These are phyloP conservation scores for Tauraco hartlaubi DNA, from an alignment of 2,797 vertebrate genomes.

Conservation along the genomic window DNA sequence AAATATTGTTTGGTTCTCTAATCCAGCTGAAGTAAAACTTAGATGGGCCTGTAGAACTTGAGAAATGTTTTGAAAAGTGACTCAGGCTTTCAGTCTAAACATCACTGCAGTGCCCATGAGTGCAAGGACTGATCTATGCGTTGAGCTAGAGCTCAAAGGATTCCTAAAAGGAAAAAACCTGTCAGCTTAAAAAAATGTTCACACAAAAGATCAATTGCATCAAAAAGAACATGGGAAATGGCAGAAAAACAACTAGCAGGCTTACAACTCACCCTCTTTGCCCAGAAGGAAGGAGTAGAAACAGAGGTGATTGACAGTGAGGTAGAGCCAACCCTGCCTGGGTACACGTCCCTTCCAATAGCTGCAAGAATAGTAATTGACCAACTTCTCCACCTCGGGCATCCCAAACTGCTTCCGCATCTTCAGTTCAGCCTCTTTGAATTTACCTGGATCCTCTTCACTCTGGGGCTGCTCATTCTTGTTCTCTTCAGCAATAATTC, in stretches of 20 bases:
- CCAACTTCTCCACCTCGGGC: constrained; percentile 96
- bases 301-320: constrained; percentile 95
- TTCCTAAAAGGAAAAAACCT: background rate
- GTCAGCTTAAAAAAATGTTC: background rate
- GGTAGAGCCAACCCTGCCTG: constrained; percentile 96
- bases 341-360: constrained; percentile 97
- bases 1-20: background rate
- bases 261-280: constrained; percentile 88
- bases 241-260: background rate
- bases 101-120: background rate
- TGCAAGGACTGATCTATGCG: background rate
- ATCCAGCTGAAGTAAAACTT: background rate
- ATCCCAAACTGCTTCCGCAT: constrained; percentile 96
- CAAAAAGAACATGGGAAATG: background rate
- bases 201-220: background rate
- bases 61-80: background rate
- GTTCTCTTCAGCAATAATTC: constrained; percentile 96
- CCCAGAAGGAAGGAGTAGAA: constrained; percentile 97
- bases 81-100: background rate
- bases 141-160: background rate
- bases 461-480: constrained; percentile 87
- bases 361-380: constrained; percentile 98
- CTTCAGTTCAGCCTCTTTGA: constrained; percentile 95
- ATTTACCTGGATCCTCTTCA: constrained; percentile 94
- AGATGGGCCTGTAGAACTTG: background rate